These are phyloP conservation scores for Thymelicus lineola DNA, from an alignment of 2,888 invertebrate species.

Conservation along the genomic window DNA sequence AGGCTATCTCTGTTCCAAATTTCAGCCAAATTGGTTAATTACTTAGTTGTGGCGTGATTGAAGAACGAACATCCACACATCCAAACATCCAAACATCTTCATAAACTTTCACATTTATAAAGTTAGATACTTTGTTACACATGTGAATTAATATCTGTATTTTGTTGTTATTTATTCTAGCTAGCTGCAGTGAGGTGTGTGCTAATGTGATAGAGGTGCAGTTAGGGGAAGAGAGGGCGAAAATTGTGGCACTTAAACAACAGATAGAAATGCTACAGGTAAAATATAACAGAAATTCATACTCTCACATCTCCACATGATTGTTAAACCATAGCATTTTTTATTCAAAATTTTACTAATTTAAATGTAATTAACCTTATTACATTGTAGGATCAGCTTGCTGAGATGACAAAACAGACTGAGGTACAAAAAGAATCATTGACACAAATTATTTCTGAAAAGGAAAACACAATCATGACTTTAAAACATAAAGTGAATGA, in stretches of 20 bases:
- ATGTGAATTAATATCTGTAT: too few species aligned
- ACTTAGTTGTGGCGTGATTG: too few species aligned
- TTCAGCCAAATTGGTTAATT: too few species aligned
- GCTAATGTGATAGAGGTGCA: conserved; percentile 78
- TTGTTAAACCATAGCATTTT: too few species aligned
- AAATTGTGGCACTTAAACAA: conserved; percentile 63
- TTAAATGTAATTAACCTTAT: too few species aligned
- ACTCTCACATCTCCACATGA: too few species aligned
- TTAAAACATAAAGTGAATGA: conserved; percentile 71
- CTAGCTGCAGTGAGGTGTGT: conserved; percentile 73
- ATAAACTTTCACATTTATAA: too few species aligned
- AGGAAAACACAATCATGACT: conserved; percentile 61
- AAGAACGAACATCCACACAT: too few species aligned
- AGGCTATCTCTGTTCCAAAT: too few species aligned
- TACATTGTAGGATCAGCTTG: conserved; percentile 55
- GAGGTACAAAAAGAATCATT: conserved; percentile 56
- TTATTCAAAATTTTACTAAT: too few species aligned
- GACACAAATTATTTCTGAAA: conserved; percentile 50
- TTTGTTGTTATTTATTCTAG: conserved; percentile 46
- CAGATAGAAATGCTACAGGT: conserved; percentile 71
- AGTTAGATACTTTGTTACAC: too few species aligned
- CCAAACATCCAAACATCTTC: too few species aligned
- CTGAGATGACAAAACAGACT: conserved; percentile 53
- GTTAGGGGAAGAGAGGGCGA: conserved; percentile 72
- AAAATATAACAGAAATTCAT: conserved; percentile 29